Conservation (phyloP, 2,888 invertebrate genomes). For the Steinernema hermaphroditum region DNA sequence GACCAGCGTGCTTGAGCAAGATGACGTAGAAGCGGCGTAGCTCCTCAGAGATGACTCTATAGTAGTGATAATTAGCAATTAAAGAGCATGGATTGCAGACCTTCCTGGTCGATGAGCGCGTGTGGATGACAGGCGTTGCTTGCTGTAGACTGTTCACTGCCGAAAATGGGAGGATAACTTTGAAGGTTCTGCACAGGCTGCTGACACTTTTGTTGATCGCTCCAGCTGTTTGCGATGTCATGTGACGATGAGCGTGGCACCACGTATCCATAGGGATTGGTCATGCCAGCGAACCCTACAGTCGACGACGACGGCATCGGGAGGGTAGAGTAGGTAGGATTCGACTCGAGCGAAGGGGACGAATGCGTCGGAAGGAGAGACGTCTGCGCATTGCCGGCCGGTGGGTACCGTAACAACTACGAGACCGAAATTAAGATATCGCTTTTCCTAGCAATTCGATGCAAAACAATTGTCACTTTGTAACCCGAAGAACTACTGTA, state of each 20-base stretch:
- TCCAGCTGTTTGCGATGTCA: background rate
- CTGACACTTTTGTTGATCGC: background rate
- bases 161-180: slow-evolving; percentile 10
- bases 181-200: slow-evolving; percentile 1
- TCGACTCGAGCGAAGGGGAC: background rate
- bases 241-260: background rate
- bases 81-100: no score
- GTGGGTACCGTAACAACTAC: slow-evolving; percentile 5
- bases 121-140: slow-evolving; percentile 5
- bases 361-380: background rate
- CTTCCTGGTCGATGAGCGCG: slow-evolving; percentile 15
- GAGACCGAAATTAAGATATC: no score
- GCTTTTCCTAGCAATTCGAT: no score
- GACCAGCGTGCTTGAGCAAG: background rate
- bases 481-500: no score
- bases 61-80: no score
- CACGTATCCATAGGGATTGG: slow-evolving; percentile 2
- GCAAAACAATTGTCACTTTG: no score
- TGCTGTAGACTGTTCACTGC: background rate
- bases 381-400: background rate
- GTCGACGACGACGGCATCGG: slow-evolving; percentile 6
- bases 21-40: background rate
- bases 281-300: background rate
- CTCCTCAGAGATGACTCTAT: background rate
- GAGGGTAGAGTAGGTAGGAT: slow-evolving; percentile 5